Evolutionary conservation across 30 jellyfish, hydroid and myxozoan genomes (phyloP), one percentile per base, ranked within the genome.

Genomic region (Haliclystus octoradiatus): DNA sequence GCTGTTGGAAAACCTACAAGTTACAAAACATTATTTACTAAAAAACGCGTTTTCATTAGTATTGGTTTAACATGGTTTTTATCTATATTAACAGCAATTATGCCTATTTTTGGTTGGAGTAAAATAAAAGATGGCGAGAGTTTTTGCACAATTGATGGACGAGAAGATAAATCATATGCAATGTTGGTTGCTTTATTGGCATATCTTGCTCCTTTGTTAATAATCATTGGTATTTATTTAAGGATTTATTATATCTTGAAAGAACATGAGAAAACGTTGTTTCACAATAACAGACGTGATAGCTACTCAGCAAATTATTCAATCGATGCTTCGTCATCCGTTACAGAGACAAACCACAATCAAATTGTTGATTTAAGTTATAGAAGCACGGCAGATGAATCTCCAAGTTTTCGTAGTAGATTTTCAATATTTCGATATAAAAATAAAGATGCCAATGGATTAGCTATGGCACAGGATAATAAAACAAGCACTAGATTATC

Each of bases 61-160:
- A 89, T 81, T 19, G 92, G 69, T 2, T 30, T 74, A 31, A 81
- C 82, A 1, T 89, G 98, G 98, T 22, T 77, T 26, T 28, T 72
- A 2, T 78, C 95, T 24, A 33, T 50, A 0, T 3, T 76, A 15
- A 51, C 76, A 5, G 68, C 98, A 2, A 34, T 78, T 33, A 81
- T 89, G 0, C 98, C 98, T 12, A 62, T 68, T 27, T 3, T 76
- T 53, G 98, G 98, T n/a, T 89, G 98, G 98, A 89, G 98, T 75
- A 57, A 80, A 74, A 75, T 89, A 31, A 33, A 13, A 31, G 31
- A 84, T 27, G 98, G 98, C 1, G 85, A 93, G 13, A 89, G 80
- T 57, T 89, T 89, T 61, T 89, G 98, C 77, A 89, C 98, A 1
- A 71, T 89, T 28, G 73, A 89, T 46, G 98, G 98, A 33, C 70